Base-by-base conservation (phyloP, 2,113 vertebrate genomes). In the Notiomystis cincta region DNA sequence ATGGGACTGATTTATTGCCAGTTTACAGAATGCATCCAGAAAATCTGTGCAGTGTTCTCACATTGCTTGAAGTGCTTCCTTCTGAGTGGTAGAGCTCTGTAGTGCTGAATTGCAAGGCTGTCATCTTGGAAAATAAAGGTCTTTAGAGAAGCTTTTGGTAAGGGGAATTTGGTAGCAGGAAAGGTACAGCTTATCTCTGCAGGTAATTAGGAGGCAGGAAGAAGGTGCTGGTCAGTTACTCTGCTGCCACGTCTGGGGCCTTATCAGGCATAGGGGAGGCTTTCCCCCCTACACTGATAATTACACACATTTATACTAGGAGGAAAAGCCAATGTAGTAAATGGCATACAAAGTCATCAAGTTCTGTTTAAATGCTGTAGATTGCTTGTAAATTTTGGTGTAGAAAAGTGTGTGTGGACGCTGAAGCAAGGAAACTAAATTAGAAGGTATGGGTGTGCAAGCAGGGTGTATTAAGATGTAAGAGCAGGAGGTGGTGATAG, bases 1-100 rank as follows among this genome's bases (percentile, higher is more conserved):
- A 21, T 47, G 28, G 57, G 33, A 58, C 35, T 82, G 61, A 64
- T 83, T 62, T 80, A 38, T 60, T 89, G 24, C 23, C 7, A 51
- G 10, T 54, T 76, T 70, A 28, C 53, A 42, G 53, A 17, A 56
- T 40, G 23, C 24, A 14, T 72, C 44, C 56, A 57, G 31, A 62
- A 71, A 47, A 81, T 56, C 11, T 72, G 0, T 77, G 40, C 19
- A 30, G 19, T 54, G 11, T 9, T 67, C 11, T 30, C 0, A 0
- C 50, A 16, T 31, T 60, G 15, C 21, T 57, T 64, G 77, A 45
- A 11, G 9, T 76, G 13, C 33, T 58, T 54, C 16, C 38, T 76
- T 76, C 33, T 19, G 53, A 67, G 30, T 3, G 15, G 13, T 31
- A 42, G 3, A 7, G 13, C 20, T 76, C n/a, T 38, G 22, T 13